Percentiles rank a stretch among this genome's conserved stretches.
Conservation (phyloP, 2,113 vertebrate genomes). For the Coreoperca whiteheadi region DNA sequence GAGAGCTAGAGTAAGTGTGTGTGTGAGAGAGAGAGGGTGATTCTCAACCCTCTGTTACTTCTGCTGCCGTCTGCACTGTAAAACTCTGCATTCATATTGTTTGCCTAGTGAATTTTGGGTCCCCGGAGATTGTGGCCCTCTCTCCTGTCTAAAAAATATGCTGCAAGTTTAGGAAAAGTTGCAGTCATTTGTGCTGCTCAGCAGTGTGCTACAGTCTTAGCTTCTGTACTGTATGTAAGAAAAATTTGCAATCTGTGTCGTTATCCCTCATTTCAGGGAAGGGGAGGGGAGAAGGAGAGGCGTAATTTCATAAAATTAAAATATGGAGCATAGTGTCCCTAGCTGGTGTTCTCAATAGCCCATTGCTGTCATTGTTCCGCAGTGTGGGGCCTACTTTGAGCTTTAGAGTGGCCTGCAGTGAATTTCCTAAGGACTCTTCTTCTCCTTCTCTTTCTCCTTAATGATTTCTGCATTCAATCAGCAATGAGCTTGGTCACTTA, state of each 20-base stretch:
- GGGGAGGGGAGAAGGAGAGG: constrained; percentile 10
- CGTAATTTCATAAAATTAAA: constrained; percentile 55
- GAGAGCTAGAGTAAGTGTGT: constrained; percentile 25
- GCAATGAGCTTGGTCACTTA: not conserved
- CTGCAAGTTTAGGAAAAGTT: constrained; percentile 72
- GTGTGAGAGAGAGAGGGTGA: constrained; percentile 23
- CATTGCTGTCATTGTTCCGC: constrained; percentile 52
- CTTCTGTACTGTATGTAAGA: constrained; percentile 42
- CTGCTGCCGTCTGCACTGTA: constrained; percentile 53
- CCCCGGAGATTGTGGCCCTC: constrained; percentile 65
- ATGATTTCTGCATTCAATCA: not conserved
- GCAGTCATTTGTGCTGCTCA: constrained; percentile 68
- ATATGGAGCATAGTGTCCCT: constrained; percentile 69
- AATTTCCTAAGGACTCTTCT: constrained; percentile 14
- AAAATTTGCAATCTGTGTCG: constrained; percentile 65
- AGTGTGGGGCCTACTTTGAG: constrained; percentile 61
- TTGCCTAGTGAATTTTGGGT: constrained; percentile 68
- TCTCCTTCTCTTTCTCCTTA: not conserved
- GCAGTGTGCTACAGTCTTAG: constrained; percentile 59
- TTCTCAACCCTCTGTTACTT: constrained; percentile 61
- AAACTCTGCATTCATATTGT: constrained; percentile 70
- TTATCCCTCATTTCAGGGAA: constrained; percentile 56
- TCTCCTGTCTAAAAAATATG: constrained; percentile 62
- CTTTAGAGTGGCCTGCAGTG: constrained; percentile 34
- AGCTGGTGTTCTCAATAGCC: constrained; percentile 54